Conservation (phyloP, 2,113 vertebrate genomes). For the Xiphophorus maculatus region DNA sequence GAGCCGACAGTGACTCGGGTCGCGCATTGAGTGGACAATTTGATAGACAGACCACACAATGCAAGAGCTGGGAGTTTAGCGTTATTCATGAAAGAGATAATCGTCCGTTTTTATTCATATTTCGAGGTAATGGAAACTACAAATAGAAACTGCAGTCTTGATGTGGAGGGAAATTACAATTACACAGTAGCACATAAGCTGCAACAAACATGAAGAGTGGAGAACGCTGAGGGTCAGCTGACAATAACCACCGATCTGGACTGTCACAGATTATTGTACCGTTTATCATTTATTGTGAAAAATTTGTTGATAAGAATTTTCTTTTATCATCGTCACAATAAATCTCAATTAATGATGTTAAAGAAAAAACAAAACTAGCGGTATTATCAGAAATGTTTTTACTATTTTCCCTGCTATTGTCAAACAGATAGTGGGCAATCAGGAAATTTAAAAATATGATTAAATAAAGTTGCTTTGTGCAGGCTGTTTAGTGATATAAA, state of each 20-base stretch:
- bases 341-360: too few relatives aligned
- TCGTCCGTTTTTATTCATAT: constrained; percentile 18
- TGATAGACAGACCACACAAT: constrained; percentile 51
- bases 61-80: constrained; percentile 4
- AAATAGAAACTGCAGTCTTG: constrained; percentile 26
- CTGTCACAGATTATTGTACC: too few relatives aligned
- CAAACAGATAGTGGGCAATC: too few relatives aligned
- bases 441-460: too few relatives aligned
- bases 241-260: background rate
- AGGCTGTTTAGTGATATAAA: too few relatives aligned
- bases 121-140: constrained; percentile 5
- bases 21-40: constrained; percentile 35
- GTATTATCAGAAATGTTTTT: too few relatives aligned
- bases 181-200: background rate
- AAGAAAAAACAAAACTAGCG: too few relatives aligned
- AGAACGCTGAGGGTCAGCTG: constrained; percentile 24
- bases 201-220: constrained; percentile 24
- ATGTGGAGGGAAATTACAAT: background rate
- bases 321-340: too few relatives aligned
- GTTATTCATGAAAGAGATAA: constrained; percentile 36
- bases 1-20: constrained; percentile 54
- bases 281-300: too few relatives aligned
- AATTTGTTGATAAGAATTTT: too few relatives aligned
- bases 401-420: too few relatives aligned
- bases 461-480: too few relatives aligned